A percentile compares a stretch with the other conserved stretches of the same genome.
Evolutionary conservation across 2,113 vertebrate genomes (phyloP).

Genomic region (Saccopteryx leptura): DNA sequence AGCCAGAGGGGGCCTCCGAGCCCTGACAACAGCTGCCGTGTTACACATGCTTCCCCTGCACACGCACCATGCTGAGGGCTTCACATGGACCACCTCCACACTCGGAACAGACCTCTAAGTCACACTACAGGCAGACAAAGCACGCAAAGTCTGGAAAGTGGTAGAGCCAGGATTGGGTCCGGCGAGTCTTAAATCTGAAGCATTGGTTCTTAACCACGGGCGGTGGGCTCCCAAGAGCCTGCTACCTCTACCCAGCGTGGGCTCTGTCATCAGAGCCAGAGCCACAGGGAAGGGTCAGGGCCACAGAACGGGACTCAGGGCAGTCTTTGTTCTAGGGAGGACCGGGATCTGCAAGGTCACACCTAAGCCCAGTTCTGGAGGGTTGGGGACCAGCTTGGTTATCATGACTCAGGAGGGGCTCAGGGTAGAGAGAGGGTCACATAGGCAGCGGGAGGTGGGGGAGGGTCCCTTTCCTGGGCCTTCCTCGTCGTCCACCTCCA

Average conservation of each 20-base stretch:
- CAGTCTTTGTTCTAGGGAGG: not conserved
- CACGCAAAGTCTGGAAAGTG: not conserved
- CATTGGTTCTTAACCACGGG: accelerated
- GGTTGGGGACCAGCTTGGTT: no score
- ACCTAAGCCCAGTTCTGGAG: not conserved
- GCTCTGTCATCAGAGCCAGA: not conserved
- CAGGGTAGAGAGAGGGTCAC: not conserved
- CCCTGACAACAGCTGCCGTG: not conserved
- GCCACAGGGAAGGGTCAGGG: not conserved
- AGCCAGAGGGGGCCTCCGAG: not conserved
- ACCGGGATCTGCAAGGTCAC: not conserved
- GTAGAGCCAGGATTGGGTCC: not conserved
- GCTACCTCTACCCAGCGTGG: no score
- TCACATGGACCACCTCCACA: not conserved
- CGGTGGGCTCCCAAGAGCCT: not conserved
- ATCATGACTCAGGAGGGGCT: not conserved
- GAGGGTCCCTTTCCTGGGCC: not conserved
- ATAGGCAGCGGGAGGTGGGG: no score
- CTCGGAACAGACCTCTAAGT: not conserved
- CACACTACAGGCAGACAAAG: not conserved
- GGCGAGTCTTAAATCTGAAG: not conserved
- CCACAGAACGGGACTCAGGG: not conserved
- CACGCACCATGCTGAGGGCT: not conserved
- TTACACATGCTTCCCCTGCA: not conserved
- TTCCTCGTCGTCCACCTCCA: accelerated